A percentile compares a stretch with the other conserved stretches of the same genome.
phyloP scores from a whole-genome alignment of 2,113 vertebrate genomes.

The Phocoena phocoena region DNA sequence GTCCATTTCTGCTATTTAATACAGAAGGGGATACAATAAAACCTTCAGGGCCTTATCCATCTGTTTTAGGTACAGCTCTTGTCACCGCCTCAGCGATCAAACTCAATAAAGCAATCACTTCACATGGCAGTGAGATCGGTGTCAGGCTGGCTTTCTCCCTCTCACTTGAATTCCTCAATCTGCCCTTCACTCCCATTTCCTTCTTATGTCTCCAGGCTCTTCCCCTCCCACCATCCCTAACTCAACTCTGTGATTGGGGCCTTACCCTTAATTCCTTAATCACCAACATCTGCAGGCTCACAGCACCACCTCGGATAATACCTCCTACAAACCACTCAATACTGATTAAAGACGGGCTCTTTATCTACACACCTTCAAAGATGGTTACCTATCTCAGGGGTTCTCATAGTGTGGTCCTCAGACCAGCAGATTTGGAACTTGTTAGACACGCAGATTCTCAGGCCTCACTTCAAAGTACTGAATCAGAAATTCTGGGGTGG shows the following conservation, averaged over 20 bases:
- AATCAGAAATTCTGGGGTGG: background rate
- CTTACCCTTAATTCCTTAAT: background rate
- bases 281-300: background rate
- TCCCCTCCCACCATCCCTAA: background rate
- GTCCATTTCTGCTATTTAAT: slow-evolving; percentile 44
- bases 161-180: slow-evolving; percentile 24
- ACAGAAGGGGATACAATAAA: slow-evolving; percentile 50
- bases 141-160: slow-evolving; percentile 31
- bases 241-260: background rate
- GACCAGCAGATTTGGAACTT: background rate
- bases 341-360: background rate
- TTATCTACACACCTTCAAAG: background rate
- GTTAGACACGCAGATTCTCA: background rate
- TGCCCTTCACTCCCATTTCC: slow-evolving; percentile 7
- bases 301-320: background rate
- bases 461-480: background rate
- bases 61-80: slow-evolving; percentile 53
- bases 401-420: background rate
- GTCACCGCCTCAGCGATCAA: slow-evolving; percentile 51
- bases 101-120: slow-evolving; percentile 47
- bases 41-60: slow-evolving; percentile 52
- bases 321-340: background rate
- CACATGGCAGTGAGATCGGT: background rate
- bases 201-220: background rate
- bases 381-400: background rate